These are phyloP conservation scores for Callopanchax toddi DNA, from an alignment of 2,113 vertebrate genomes.

Conservation along the genomic window DNA sequence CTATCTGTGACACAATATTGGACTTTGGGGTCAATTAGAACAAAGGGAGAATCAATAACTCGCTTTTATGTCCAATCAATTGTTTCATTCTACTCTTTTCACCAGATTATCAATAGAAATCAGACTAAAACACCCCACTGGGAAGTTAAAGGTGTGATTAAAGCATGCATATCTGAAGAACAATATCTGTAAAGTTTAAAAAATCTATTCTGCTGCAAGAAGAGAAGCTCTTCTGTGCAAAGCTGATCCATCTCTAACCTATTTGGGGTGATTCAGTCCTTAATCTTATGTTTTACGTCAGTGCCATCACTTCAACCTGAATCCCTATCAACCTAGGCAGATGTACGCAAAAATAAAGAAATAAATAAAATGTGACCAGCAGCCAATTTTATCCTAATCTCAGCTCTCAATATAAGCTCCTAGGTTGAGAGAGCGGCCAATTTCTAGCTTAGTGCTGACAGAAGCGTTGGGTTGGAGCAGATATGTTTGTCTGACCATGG, in stretches of 20 bases:
- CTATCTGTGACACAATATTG: conserved; percentile 29
- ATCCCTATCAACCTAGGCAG: conserved; percentile 52
- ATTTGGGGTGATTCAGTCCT: conserved; percentile 38
- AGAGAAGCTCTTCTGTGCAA: not conserved
- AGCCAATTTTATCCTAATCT: conserved; percentile 72
- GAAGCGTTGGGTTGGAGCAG: conserved; percentile 17
- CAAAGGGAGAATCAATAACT: conserved; percentile 1
- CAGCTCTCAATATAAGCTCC: conserved; percentile 48
- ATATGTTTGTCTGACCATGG: conserved; percentile 12
- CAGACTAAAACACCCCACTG: conserved; percentile 3
- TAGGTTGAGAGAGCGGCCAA: conserved; percentile 55
- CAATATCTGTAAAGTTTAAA: too few species aligned
- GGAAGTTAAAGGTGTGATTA: conserved; percentile 23
- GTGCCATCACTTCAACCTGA: conserved; percentile 47
- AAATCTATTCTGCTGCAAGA: too few species aligned
- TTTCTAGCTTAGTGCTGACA: conserved; percentile 41
- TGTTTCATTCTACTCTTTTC: not conserved
- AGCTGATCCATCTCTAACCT: conserved; percentile 4
- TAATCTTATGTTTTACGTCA: conserved; percentile 44
- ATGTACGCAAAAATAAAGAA: conserved; percentile 46
- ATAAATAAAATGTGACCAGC: conserved; percentile 53
- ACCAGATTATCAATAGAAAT: not conserved
- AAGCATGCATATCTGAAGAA: conserved; percentile 48
- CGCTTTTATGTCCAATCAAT: not conserved
- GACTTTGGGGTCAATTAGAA: conserved; percentile 15